A percentile compares a stretch with the other conserved stretches of the same genome.
Conservation (phyloP, 1,140 invertebrate genomes). For the Sitophilus oryzae region DNA sequence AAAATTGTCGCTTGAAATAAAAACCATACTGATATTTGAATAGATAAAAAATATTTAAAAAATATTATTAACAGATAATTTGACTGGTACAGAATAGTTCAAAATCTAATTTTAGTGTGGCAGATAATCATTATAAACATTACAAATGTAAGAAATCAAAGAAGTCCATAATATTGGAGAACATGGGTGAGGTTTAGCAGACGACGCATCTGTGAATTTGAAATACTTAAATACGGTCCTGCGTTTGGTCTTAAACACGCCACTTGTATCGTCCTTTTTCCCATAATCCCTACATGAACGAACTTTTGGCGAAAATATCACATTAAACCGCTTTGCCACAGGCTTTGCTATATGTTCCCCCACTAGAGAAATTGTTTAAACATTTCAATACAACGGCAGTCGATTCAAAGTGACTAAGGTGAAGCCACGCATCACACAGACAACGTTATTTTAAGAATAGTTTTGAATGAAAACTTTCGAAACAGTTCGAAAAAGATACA, state of each 20-base stretch:
- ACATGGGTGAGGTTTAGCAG: no score
- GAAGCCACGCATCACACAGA: not conserved
- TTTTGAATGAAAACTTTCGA: not conserved
- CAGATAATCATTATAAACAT: no score
- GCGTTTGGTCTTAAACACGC: not conserved
- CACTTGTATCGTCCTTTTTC: not conserved
- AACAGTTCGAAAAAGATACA: not conserved
- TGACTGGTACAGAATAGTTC: no score
- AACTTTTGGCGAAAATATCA: not conserved
- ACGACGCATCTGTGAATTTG: no score
- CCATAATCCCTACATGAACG: not conserved
- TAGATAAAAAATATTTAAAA: no score
- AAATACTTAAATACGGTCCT: not conserved
- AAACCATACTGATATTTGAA: no score
- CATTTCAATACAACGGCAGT: not conserved
- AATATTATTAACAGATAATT: no score
- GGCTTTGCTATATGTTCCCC: not conserved
- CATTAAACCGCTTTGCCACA: not conserved
- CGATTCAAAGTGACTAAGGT: not conserved
- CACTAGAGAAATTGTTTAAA: not conserved
- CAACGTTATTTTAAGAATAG: not conserved
- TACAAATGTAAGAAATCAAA: no score
- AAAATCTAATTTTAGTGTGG: no score
- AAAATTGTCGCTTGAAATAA: no score
- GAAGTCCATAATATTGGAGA: no score